Base-by-base conservation (phyloP, 1,140 invertebrate species). In the Geopemphigus sp. region DNA sequence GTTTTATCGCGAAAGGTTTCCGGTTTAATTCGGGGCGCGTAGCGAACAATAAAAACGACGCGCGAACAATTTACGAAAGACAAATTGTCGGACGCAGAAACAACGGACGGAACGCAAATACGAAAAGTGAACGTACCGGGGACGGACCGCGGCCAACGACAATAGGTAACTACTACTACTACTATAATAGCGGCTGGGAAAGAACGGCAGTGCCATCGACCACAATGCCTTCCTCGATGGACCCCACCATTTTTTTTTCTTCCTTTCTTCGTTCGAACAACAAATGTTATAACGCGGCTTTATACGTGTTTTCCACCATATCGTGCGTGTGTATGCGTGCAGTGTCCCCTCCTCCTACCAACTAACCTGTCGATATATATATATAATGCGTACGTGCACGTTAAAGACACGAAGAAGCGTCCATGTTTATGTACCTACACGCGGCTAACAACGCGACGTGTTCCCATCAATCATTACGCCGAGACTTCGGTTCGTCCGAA, bases 141-240 rank as follows among this genome's bases (percentile, higher is more conserved):
- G 29, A 78, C 74, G 74, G 74, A 78, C 74, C 74, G 57, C 74
- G 74, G 57, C 74, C 74, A 57, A 78, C 74, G 74, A 78, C 74
- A 78, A 63, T 78, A 50, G 74, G 74, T 78, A 50, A 78, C 74
- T 78, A 50, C 54, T 53, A 19, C 14, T 39, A 8, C 3, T 8
- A 4, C 56, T 0, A 0, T 6, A 10, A 10, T 19, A 22, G 74
- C 26, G 57, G 74, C 47, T 26, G 15, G n/a, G 57, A 76, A 76
- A 76, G 73, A 76, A 76, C 73, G 54, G 32, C 72, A 26, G 56
- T 59, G 57, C 73, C 73, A 76, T 76, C 73, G 73, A 76, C 73
- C 73, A 76, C 54, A 61, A 76, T 59, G 57, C 73, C 73, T 76
- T 78, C 74, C 74, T 78, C 74, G 57, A 78, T 50, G 74, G 74